Conservation (phyloP, 2,888 invertebrate species). For the Sesia bembeciformis region DNA sequence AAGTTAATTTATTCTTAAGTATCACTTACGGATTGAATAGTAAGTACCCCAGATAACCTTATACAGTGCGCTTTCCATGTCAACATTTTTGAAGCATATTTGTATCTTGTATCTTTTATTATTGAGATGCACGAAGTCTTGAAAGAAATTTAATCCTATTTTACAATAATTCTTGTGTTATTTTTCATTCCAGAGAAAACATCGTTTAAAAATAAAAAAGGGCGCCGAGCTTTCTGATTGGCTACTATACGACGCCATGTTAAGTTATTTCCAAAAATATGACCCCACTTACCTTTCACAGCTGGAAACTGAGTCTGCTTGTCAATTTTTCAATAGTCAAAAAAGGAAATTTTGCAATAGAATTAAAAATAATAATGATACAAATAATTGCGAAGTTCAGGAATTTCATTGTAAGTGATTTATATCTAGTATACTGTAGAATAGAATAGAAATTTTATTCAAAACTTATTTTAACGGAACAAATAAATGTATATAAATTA, state of each 20-base stretch:
- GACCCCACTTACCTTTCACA: constrained; percentile 37
- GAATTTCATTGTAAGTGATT: constrained; percentile 55
- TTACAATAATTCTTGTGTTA: not conserved
- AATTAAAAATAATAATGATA: not conserved
- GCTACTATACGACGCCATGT: constrained; percentile 46
- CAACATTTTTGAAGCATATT: no score
- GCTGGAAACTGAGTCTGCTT: constrained; percentile 25
- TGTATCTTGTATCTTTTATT: no score
- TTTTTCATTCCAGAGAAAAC: constrained; percentile 43
- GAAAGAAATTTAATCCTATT: not conserved
- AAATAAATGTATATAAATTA: no score
- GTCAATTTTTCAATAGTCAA: not conserved
- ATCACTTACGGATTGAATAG: no score
- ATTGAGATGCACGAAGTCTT: not conserved
- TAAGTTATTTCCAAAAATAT: constrained; percentile 35
- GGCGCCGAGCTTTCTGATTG: constrained; percentile 34
- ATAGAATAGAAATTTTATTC: no score
- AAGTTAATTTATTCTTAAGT: no score
- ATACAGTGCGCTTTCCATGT: no score
- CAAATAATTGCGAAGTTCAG: constrained; percentile 8
- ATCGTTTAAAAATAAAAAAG: constrained; percentile 41
- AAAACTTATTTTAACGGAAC: no score
- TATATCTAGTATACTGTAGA: no score
- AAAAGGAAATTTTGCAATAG: not conserved
- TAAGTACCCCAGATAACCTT: no score